Percentiles rank a stretch among this genome's conserved stretches.
phyloP scores from a whole-genome alignment of 92 coral and sea anemone species.

The Parazoanthus atlanticus region DNA sequence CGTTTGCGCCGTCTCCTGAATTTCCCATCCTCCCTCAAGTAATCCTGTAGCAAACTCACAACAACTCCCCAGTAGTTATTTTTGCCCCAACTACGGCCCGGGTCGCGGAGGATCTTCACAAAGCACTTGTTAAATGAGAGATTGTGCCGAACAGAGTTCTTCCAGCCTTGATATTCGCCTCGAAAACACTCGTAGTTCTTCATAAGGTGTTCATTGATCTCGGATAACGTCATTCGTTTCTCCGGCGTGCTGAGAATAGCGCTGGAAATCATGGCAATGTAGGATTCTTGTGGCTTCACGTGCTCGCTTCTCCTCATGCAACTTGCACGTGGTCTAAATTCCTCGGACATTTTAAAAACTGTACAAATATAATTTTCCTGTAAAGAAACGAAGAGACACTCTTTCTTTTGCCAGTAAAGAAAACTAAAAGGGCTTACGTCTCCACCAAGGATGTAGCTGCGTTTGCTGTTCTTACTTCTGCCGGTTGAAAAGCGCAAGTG shows the following conservation, averaged over 20 bases:
- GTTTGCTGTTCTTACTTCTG: neutral
- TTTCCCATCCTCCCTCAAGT: constrained; percentile 54
- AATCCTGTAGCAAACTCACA: constrained; percentile 55
- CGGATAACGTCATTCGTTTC: constrained; percentile 57
- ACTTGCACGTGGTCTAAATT: neutral
- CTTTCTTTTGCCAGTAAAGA: neutral
- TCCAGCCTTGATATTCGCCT: constrained; percentile 63
- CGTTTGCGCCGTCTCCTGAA: constrained; percentile 41
- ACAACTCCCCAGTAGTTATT: constrained; percentile 60
- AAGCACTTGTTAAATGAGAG: constrained; percentile 62
- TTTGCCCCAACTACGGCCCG: constrained; percentile 63
- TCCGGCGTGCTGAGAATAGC: constrained; percentile 62
- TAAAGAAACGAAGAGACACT: neutral
- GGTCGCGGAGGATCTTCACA: constrained; percentile 60
- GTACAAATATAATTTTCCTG: neutral
- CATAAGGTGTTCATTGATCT: constrained; percentile 60
- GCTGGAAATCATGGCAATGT: constrained; percentile 55
- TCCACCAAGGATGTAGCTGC: neutral
- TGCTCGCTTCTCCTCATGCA: neutral
- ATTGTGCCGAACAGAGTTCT: constrained; percentile 63
- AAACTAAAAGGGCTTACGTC: neutral
- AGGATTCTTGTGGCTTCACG: constrained; percentile 55
- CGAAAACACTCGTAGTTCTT: constrained; percentile 55
- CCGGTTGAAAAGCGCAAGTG: neutral
- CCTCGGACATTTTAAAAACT: neutral